Evolutionary conservation across 2,888 invertebrate genomes (phyloP).

Genomic region (Pedicia rivosa): DNA sequence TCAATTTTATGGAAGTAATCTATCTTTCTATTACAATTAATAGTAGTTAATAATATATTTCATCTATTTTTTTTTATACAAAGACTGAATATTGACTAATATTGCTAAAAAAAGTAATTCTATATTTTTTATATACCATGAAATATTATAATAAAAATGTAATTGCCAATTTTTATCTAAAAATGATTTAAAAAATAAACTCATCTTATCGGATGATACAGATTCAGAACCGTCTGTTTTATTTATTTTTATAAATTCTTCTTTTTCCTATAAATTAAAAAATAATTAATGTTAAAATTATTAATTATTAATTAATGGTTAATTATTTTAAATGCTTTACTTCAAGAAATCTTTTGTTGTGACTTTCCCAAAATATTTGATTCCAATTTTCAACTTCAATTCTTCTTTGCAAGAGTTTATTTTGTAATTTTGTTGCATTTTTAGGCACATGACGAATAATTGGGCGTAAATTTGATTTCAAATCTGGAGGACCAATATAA

Average conservation of each 20-base stretch:
- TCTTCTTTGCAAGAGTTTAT: conserved; percentile 43
- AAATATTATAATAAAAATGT: conserved; percentile 61
- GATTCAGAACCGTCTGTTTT: conserved; percentile 33
- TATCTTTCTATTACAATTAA: too few relatives aligned
- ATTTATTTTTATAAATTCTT: conserved; percentile 37
- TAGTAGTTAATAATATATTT: too few relatives aligned
- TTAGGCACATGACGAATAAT: conserved; percentile 45
- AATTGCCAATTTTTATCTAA: conserved; percentile 63
- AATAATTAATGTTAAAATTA: not conserved
- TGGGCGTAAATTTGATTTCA: conserved; percentile 60
- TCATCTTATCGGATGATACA: conserved; percentile 67
- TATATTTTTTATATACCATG: conserved; percentile 71
- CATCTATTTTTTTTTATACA: conserved; percentile 1
- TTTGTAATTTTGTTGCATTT: conserved; percentile 51
- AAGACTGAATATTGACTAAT: conserved; percentile 34
- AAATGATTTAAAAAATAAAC: conserved; percentile 73
- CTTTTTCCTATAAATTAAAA: conserved; percentile 35
- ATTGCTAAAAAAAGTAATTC: conserved; percentile 44
- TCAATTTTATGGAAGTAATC: too few relatives aligned
- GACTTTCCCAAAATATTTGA: conserved; percentile 66
- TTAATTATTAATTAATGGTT: not conserved
- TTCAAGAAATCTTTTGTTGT: conserved; percentile 60
- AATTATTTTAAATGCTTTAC: conserved; percentile 25
- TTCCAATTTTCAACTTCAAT: conserved; percentile 67
- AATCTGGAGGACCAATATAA: conserved; percentile 49